phyloP scores from a whole-genome alignment of 2,888 invertebrate genomes.

The Tanytarsus gracilentus region DNA sequence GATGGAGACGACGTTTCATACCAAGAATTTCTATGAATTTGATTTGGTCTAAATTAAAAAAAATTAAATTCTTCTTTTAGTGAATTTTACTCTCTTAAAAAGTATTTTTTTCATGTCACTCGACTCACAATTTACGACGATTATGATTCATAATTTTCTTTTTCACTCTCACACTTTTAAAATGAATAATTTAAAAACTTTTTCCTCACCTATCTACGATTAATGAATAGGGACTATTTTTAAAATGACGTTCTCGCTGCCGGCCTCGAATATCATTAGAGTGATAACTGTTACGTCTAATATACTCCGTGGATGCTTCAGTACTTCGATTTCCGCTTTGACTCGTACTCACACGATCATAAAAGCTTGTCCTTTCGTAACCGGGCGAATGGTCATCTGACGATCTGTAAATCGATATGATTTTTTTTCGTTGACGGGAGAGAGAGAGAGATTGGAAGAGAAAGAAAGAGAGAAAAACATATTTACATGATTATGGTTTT shows the following conservation, averaged over 20 bases:
- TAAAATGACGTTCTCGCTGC: conserved; percentile 42
- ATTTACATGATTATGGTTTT: too few relatives aligned
- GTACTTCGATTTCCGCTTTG: conserved; percentile 19
- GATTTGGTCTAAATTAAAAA: conserved; percentile 34
- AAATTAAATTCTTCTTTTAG: not conserved
- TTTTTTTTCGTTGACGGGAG: not conserved
- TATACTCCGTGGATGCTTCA: conserved; percentile 13
- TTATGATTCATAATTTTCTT: too few relatives aligned
- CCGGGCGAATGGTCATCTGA: conserved; percentile 44
- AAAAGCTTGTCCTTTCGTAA: conserved; percentile 42
- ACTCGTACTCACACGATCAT: conserved; percentile 39
- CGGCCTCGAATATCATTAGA: conserved; percentile 40
- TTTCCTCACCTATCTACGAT: conserved; percentile 40
- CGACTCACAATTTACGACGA: too few relatives aligned
- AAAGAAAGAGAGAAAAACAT: not conserved
- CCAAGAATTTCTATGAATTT: conserved; percentile 39
- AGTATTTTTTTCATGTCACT: too few relatives aligned
- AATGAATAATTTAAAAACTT: not conserved
- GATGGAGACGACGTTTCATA: conserved; percentile 37
- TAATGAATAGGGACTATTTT: conserved; percentile 43
- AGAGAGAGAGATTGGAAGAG: not conserved
- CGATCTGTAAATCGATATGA: conserved; percentile 37
- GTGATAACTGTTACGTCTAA: conserved; percentile 33
- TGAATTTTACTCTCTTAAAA: too few relatives aligned
- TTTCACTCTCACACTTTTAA: not conserved